Evolutionary conservation across 2,113 vertebrate genomes (phyloP), one percentile per base, ranked within the genome.

Genomic region (Himantopus leucocephalus): DNA sequence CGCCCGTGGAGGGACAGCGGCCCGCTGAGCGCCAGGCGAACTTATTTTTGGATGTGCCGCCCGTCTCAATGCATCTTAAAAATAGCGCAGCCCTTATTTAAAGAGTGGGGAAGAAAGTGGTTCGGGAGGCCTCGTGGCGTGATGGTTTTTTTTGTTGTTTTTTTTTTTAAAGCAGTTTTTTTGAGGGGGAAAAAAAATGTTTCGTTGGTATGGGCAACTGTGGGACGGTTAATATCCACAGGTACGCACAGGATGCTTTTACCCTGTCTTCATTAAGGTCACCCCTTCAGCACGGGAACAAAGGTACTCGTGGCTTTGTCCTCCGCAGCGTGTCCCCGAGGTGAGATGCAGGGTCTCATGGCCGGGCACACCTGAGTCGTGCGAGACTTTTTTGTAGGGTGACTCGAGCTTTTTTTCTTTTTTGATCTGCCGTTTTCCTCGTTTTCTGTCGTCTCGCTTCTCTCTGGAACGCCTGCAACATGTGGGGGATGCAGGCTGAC

Each of bases 31-130:
- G 62, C 76, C 79, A 13, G 37, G 59, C 43, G 14, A 93, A 95
- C 95, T 96, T 97, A 95, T 97, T 96, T 97, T 95, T 96, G 93
- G 97, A 62, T 56, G 37, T 32, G 86, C 47, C 70, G 94, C 79
- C 76, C 84, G 34, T 64, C 88, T 87, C 81, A 34, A 27, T 29
- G 83, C 56, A 6, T 34, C 76, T 88, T 96, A 97, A 96, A 96
- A 96, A 97, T 96, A 97, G 96, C 82, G 14, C 39, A 2, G 74
- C 45, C 60, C 58, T 75, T 87, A 41, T 91, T 95, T 53, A 90
- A 88, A 58, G 74, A 85, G 67, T 16, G 85, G 52, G 93, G n/a
- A 80, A 62, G 84, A 80, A 97, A 91, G 64, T 87, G 94, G 43
- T 80, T 81, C 58, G 74, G 88, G 79, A 90, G 85, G 95, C 91